A percentile compares a stretch with the other conserved stretches of the same genome.
phyloP scores from a whole-genome alignment of 1,140 invertebrate species.

The Heterodera schachtii region DNA sequence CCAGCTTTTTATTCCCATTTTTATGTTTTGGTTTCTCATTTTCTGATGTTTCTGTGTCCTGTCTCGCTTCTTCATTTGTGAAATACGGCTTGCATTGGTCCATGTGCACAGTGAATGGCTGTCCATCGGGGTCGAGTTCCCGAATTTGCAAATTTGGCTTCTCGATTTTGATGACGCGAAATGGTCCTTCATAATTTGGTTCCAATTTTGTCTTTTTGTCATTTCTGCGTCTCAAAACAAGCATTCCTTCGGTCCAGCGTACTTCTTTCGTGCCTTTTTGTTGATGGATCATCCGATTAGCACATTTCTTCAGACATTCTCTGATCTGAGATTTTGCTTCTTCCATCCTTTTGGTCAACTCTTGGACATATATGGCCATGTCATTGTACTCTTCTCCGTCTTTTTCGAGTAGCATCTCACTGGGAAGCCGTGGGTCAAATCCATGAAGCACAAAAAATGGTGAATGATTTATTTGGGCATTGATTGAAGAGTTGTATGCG shows the following conservation, averaged over 20 bases:
- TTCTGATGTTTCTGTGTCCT: too few species aligned
- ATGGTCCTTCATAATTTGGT: slow-evolving; percentile 1
- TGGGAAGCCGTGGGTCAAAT: neutral
- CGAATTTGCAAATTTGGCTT: slow-evolving; percentile 12
- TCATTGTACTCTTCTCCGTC: neutral
- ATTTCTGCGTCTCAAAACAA: neutral
- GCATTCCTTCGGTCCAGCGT: slow-evolving; percentile 1
- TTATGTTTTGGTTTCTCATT: too few species aligned
- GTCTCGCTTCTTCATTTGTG: too few species aligned
- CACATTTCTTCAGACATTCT: neutral
- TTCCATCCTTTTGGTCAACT: slow-evolving; percentile 1
- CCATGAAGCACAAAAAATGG: slow-evolving; percentile 15
- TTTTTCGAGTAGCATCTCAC: neutral
- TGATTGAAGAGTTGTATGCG: slow-evolving; percentile 14
- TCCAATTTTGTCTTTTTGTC: slow-evolving; percentile 14
- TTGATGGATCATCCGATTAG: neutral
- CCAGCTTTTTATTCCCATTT: too few species aligned
- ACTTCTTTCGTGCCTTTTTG: neutral
- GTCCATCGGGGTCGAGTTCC: neutral
- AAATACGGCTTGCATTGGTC: slow-evolving; percentile 11
- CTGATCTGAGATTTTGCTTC: neutral
- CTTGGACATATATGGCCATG: neutral
- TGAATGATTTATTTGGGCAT: neutral
- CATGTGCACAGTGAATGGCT: neutral
- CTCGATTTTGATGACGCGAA: slow-evolving; percentile 3